Base-by-base conservation (phyloP, 2,113 vertebrate species). In the Myrmophylax atrothorax region DNA sequence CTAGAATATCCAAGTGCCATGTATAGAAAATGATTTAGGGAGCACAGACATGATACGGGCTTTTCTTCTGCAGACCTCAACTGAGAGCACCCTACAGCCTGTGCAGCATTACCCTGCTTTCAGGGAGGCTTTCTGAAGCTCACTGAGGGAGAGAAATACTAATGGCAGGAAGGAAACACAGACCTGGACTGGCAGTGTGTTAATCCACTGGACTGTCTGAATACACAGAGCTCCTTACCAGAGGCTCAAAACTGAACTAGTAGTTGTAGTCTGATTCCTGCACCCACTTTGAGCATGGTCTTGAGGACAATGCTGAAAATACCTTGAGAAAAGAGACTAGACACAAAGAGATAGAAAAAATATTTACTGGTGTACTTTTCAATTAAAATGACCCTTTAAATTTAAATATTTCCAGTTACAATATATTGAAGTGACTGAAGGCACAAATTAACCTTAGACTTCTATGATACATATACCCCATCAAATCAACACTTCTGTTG, bases 71-170 rank as follows among this genome's bases (percentile, higher is more conserved):
- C 66, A 91, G n/a, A 79, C 19, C 17, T 73, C 0, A 0, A 49
- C 49, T 73, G 25, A 82, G 29, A 83, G 37, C 24, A 60, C 11
- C 12, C 4, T 46, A 14, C 47, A 52, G n/a, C 10, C 37, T 26
- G 11, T 0, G 0, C 29, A 8, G 6, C 56, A 58, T 52, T 44
- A 78, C 14, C 40, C 28, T 55, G 52, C 66, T 72, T 44, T n/a
- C 25, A 73, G 44, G 22, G 50, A 91, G 58, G 44, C 31, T 84
- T 38, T 82, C 44, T 84, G 68, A 69, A 69, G 33, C 25, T 58
- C 20, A 2, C 25, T 33, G 62, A 66, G 18, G 16, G 20, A 89
- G 5, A 75, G 25, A 75, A 44, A 74, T 18, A 59, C 59, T 74
- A 86, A 40, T 6, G 2, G 33, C 17, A 40, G 74, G 31, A 72